Evolutionary conservation across 1,140 invertebrate genomes (phyloP).

Genomic region (Acromyrmex echinatior): DNA sequence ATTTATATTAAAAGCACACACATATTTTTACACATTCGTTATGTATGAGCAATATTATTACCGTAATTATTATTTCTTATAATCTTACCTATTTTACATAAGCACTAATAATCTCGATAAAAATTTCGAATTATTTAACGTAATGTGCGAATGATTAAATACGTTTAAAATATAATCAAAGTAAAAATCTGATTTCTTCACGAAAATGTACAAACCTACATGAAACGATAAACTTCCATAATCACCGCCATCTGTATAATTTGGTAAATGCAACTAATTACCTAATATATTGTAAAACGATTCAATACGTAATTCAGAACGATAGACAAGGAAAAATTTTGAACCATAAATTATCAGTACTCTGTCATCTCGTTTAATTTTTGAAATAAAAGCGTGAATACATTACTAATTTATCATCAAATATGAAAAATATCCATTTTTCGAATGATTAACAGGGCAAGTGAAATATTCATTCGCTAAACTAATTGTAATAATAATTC

Average conservation of each 20-base stretch:
- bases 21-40: not conserved
- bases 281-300: not conserved
- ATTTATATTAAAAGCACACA: no score
- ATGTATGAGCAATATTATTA: not conserved
- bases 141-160: not conserved
- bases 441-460: not conserved
- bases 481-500: not conserved
- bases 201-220: not conserved
- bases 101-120: not conserved
- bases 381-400: not conserved
- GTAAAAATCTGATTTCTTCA: conserved; percentile 14
- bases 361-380: not conserved
- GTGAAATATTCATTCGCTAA: not conserved
- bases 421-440: not conserved
- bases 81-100: not conserved
- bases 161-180: conserved; percentile 9
- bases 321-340: not conserved
- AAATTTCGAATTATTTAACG: not conserved
- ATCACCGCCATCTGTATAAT: not conserved
- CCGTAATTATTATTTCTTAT: not conserved
- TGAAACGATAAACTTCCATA: conserved; percentile 16
- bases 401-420: not conserved
- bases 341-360: not conserved
- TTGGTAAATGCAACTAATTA: no score
- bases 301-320: conserved; percentile 12